These are phyloP conservation scores for Felis chaus DNA, from an alignment of 2,113 vertebrate genomes.

Conservation along the genomic window DNA sequence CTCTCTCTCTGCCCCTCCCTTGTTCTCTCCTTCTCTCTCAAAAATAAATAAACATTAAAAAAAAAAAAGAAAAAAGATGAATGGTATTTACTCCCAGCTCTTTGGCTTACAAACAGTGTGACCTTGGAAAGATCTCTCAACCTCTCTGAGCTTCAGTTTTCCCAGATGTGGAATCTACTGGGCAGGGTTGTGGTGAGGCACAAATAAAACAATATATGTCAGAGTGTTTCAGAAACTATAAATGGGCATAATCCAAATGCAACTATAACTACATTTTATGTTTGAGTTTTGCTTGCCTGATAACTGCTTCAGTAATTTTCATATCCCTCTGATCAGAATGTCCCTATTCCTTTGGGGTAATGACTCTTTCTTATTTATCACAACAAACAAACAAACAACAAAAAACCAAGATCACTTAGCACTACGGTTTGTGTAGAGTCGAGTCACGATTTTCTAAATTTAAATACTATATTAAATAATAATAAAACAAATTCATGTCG, in stretches of 20 bases:
- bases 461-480: slow-evolving; percentile 14
- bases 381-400: not conserved
- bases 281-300: not conserved
- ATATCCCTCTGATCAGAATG: not conserved
- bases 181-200: not conserved
- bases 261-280: not conserved
- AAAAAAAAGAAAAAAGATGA: not conserved
- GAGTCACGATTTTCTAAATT: not conserved
- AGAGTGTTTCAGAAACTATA: not conserved
- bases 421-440: not conserved
- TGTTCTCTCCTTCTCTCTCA: too few relatives aligned
- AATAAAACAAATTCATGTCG: not conserved
- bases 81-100: not conserved
- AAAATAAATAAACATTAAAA: too few relatives aligned
- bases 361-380: not conserved
- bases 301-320: not conserved
- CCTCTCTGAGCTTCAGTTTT: not conserved
- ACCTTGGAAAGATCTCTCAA: not conserved
- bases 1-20: too few relatives aligned
- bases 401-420: not conserved
- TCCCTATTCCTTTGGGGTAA: not conserved
- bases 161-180: not conserved
- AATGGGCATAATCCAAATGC: not conserved
- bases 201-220: not conserved
- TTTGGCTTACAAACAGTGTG: not conserved